Conservation (phyloP, 2,113 vertebrate species). For the Neoarius graeffei region DNA sequence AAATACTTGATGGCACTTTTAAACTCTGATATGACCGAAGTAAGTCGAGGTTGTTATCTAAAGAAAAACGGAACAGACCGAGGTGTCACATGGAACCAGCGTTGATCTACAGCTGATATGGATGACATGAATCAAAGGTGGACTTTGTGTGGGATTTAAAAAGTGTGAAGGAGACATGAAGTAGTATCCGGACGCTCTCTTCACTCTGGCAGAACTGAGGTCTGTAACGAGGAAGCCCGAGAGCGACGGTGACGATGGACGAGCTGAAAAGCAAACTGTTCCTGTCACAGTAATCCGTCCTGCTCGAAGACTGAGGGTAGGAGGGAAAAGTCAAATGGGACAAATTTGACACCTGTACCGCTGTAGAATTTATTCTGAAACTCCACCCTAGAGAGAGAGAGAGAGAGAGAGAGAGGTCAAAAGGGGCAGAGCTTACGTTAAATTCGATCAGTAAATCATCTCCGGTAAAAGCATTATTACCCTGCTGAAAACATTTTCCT, state of each 20-base stretch:
- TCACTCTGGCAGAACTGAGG: neutral
- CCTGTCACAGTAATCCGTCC: slow-evolving; percentile 69
- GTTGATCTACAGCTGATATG: slow-evolving; percentile 62
- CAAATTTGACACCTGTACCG: slow-evolving; percentile 90
- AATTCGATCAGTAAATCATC: neutral
- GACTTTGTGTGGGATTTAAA: neutral
- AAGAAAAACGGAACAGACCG: slow-evolving; percentile 27
- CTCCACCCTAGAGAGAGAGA: slow-evolving; percentile 86
- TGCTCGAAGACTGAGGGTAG: slow-evolving; percentile 84
- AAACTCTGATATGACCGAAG: slow-evolving; percentile 52
- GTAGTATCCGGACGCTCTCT: neutral
- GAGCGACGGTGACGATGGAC: slow-evolving; percentile 30
- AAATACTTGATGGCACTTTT: slow-evolving; percentile 55
- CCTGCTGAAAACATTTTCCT: neutral
- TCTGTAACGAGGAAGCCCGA: neutral
- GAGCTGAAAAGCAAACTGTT: slow-evolving; percentile 19
- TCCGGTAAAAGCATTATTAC: neutral
- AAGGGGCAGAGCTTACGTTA: neutral
- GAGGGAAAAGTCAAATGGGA: slow-evolving; percentile 91
- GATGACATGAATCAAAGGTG: neutral
- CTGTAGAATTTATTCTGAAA: slow-evolving; percentile 99
- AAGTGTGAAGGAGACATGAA: neutral
- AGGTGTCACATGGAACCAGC: neutral
- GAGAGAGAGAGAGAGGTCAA: neutral
- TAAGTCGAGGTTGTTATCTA: neutral